Conservation (phyloP, 2,888 invertebrate genomes). For the Eupithecia subfuscata region DNA sequence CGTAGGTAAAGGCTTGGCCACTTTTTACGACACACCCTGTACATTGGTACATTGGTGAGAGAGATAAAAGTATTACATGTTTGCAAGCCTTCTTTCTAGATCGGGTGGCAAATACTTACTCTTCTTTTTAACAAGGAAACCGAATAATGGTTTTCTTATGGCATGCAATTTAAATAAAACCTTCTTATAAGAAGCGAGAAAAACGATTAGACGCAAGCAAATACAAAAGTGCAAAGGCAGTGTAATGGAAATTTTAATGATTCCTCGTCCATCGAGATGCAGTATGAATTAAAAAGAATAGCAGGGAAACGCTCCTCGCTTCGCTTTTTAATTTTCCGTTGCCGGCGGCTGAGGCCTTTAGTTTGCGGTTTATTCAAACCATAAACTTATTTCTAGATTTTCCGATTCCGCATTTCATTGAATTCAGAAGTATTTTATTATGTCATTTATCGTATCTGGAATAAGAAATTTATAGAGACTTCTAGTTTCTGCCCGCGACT, state of each 20-base stretch:
- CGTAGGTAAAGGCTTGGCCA: no score
- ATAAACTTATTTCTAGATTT: conserved; percentile 44
- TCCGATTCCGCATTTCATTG: conserved; percentile 6
- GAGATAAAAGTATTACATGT: background rate
- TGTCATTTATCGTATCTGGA: background rate
- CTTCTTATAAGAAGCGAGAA: conserved; percentile 10
- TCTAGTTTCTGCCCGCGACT: no score
- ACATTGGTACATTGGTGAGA: background rate
- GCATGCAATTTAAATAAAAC: background rate
- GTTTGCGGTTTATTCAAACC: conserved; percentile 67
- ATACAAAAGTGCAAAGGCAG: conserved; percentile 64
- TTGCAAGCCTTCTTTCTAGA: background rate
- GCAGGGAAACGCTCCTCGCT: conserved; percentile 69
- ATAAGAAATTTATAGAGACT: background rate
- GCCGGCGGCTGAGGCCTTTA: conserved; percentile 64
- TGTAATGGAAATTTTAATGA: conserved; percentile 77
- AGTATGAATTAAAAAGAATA: conserved; percentile 76
- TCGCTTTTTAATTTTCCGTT: conserved; percentile 82
- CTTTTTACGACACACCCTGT: no score
- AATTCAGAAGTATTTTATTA: background rate
- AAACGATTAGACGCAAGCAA: conserved; percentile 42
- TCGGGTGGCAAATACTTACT: background rate
- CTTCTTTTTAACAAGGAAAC: background rate
- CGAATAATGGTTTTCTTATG: background rate
- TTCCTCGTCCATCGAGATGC: conserved; percentile 66